These are phyloP conservation scores for Pristionchus fissidentatus DNA, from an alignment of 2,888 invertebrate genomes.

Conservation along the genomic window DNA sequence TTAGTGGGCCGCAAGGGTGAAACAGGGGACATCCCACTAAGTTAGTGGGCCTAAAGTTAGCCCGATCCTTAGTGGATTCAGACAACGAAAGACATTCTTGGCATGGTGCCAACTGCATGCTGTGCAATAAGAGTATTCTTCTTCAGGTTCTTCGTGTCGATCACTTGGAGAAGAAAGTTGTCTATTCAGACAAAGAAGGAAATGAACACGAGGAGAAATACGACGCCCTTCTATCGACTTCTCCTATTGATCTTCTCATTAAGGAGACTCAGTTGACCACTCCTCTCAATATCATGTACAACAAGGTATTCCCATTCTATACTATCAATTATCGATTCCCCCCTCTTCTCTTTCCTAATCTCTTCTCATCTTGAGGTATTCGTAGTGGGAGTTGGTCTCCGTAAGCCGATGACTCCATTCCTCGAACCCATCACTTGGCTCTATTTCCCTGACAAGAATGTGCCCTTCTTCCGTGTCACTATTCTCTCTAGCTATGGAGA, in stretches of 20 bases:
- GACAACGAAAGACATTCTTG: too few relatives aligned
- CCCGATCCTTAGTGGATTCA: not conserved
- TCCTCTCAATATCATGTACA: conserved; percentile 67
- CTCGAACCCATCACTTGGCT: conserved; percentile 73
- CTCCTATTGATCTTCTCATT: conserved; percentile 72
- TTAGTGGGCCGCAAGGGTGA: too few relatives aligned
- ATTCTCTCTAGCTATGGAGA: conserved; percentile 74
- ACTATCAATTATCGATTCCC: not conserved
- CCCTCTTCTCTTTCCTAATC: not conserved
- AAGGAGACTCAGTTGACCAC: conserved; percentile 68
- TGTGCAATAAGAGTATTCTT: conserved; percentile 10
- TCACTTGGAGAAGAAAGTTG: conserved; percentile 61
- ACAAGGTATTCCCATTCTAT: conserved; percentile 59
- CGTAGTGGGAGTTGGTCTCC: conserved; percentile 73
- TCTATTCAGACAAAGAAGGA: conserved; percentile 57
- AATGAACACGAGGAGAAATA: conserved; percentile 53
- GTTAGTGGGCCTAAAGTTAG: too few relatives aligned
- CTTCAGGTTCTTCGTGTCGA: conserved; percentile 61
- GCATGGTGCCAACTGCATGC: too few relatives aligned
- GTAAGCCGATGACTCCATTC: conserved; percentile 71
- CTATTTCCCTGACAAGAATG: conserved; percentile 73
- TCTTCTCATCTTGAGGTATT: conserved; percentile 61
- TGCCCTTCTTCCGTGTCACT: conserved; percentile 74
- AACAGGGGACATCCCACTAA: not conserved
- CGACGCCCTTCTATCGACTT: conserved; percentile 71